Percentiles rank a stretch among this genome's conserved stretches.
phyloP scores from a whole-genome alignment of 2,113 vertebrate genomes.

The Raja brachyura region DNA sequence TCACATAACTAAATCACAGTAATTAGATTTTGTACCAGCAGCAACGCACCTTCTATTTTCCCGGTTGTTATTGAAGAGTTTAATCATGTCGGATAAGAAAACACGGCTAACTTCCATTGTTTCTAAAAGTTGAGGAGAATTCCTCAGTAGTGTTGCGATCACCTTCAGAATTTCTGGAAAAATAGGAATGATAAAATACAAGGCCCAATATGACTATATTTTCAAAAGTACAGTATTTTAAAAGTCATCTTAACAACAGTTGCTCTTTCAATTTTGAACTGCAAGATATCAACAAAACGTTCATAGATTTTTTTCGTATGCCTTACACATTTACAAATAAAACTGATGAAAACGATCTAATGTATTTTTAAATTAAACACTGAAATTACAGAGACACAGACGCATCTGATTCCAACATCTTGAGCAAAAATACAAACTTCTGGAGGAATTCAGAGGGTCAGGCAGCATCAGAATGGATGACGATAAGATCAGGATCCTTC shows the following conservation, averaged over 20 bases:
- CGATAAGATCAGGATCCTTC: too few species aligned
- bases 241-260: neutral
- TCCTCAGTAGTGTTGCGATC: constrained; percentile 81
- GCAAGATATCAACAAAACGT: neutral
- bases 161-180: constrained; percentile 88
- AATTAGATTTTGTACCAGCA: neutral
- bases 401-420: too few species aligned
- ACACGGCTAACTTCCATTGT: constrained; percentile 82
- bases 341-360: too few species aligned
- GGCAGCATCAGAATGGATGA: too few species aligned
- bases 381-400: too few species aligned
- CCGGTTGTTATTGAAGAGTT: constrained; percentile 95
- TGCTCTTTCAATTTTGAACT: neutral
- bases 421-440: too few species aligned
- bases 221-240: neutral
- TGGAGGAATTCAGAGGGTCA: too few species aligned
- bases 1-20: neutral
- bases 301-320: neutral
- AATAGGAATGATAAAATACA: constrained; percentile 41
- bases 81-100: constrained; percentile 98
- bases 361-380: too few species aligned
- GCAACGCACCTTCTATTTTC: constrained; percentile 86
- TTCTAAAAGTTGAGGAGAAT: constrained; percentile 70
- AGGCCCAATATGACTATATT: neutral
- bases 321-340: too few species aligned